These are phyloP conservation scores for Solen grandis DNA, from an alignment of 1,140 invertebrate genomes.

Conservation along the genomic window DNA sequence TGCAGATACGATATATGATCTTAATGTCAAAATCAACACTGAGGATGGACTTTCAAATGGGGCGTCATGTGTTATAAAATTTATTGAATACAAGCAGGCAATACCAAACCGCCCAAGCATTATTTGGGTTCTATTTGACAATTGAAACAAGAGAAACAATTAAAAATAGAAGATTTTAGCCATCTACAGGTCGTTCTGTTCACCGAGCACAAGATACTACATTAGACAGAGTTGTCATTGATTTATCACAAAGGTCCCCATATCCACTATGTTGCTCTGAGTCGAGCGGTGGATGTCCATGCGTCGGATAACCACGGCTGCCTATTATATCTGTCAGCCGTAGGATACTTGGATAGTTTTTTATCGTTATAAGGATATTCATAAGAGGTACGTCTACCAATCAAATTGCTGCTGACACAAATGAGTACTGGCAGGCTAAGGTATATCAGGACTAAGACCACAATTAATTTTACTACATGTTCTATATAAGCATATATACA, in stretches of 20 bases:
- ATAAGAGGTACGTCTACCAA: no score
- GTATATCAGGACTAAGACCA: background rate
- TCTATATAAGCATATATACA: no score
- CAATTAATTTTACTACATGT: no score
- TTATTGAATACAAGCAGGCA: background rate
- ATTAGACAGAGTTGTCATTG: constrained; percentile 15
- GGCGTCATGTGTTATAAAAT: constrained; percentile 35
- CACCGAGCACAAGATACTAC: constrained; percentile 29
- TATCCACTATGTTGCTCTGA: constrained; percentile 42
- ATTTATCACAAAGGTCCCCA: constrained; percentile 23
- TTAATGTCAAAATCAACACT: constrained; percentile 2
- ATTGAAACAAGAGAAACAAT: constrained; percentile 23
- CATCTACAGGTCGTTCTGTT: constrained; percentile 6
- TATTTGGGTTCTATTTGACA: constrained; percentile 40
- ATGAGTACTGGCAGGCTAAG: constrained; percentile 4
- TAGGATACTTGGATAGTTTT: no score
- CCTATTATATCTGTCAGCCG: no score
- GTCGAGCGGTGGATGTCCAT: constrained; percentile 23
- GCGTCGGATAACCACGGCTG: background rate
- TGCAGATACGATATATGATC: constrained; percentile 41
- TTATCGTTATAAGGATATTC: no score
- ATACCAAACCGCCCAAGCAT: constrained; percentile 12
- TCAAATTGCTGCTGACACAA: no score
- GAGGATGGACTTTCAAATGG: constrained; percentile 37
- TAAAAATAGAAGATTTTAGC: constrained; percentile 17